Evolutionary conservation across 2,797 vertebrate species (phyloP), one percentile per base, ranked within the genome.

Genomic region (Pipistrellus nathusii): DNA sequence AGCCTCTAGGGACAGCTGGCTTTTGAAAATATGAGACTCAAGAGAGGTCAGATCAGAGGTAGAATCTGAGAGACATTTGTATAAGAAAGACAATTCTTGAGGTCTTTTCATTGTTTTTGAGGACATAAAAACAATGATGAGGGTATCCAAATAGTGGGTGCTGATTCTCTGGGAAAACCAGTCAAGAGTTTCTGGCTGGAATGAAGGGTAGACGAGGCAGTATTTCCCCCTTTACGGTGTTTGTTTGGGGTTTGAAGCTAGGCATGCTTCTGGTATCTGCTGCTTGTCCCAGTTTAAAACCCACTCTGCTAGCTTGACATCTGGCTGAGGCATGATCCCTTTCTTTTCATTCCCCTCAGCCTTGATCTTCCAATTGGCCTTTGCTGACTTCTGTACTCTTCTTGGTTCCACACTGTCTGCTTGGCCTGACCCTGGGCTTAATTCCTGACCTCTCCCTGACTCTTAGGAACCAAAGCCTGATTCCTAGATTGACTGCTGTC

Each of bases 331-430:
- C 51, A 91, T 95, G 77, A 94, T 96, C 44, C 55, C 59, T 96
- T 92, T 85, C 73, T 96, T 91, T 95, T 91, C 73, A 94, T 96
- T 95, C 95, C 66, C 51, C 71, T 95, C 85, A 75, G 30, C n/a
- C 75, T 59, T 85, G 71, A 91, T 96, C 87, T 96, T 93, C 75
- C 68, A 94, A 84, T 86, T 97, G 97, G 77, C 94, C 93, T 93
- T 93, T 95, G 32, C 93, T 97, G 95, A 94, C 92, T 96, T 95
- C 91, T 88, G 35, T 85, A 75, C 48, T 93, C 55, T 88, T 66
- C 87, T 92, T 96, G 95, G 95, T 97, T 97, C 97, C 96, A 96
- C 92, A 92, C 85, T 94, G 96, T 97, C 97, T 97, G 96, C 93
- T 88, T 86, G 48, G 78, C 44, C 78, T 97, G 96, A 97, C 96